Evolutionary conservation across 2,113 vertebrate species (phyloP).

Genomic region (Poeciliopsis occidentalis): DNA sequence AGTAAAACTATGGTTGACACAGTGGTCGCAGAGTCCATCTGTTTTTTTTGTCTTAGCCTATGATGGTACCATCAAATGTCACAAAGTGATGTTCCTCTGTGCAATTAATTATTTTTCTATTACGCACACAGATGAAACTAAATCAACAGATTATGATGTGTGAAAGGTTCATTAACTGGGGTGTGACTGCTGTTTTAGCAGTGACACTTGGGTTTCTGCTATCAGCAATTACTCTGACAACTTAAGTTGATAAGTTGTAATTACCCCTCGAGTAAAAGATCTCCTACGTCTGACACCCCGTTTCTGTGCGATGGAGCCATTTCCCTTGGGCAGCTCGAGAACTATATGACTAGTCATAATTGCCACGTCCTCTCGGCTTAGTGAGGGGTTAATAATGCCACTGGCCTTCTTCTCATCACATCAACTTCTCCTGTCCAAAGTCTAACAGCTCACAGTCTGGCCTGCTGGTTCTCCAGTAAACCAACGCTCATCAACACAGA

Average conservation of each 20-base stretch:
- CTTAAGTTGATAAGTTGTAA: constrained; percentile 9
- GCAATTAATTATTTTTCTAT: neutral
- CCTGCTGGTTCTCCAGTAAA: constrained; percentile 1
- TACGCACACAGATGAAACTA: neutral
- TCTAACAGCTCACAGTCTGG: constrained; percentile 31
- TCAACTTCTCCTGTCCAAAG: constrained; percentile 42
- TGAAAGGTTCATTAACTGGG: neutral
- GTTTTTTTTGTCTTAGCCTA: neutral
- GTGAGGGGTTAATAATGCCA: constrained; percentile 69
- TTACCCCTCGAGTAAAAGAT: constrained; percentile 19
- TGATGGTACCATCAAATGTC: neutral
- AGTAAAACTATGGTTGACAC: too few relatives aligned
- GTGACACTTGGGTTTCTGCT: neutral
- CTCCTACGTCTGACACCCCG: neutral
- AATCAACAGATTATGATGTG: neutral
- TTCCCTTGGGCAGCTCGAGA: constrained; percentile 51
- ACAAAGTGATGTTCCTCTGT: neutral
- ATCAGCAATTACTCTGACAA: constrained; percentile 5
- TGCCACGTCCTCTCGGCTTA: constrained; percentile 53
- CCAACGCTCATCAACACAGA: constrained; percentile 7
- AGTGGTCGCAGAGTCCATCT: neutral
- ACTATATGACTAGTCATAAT: constrained; percentile 62
- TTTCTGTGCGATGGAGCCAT: constrained; percentile 18
- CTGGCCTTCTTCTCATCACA: constrained; percentile 42
- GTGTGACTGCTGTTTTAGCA: neutral